These are phyloP conservation scores for Sinelater perroti DNA, from an alignment of 2,888 invertebrate species.

Conservation along the genomic window DNA sequence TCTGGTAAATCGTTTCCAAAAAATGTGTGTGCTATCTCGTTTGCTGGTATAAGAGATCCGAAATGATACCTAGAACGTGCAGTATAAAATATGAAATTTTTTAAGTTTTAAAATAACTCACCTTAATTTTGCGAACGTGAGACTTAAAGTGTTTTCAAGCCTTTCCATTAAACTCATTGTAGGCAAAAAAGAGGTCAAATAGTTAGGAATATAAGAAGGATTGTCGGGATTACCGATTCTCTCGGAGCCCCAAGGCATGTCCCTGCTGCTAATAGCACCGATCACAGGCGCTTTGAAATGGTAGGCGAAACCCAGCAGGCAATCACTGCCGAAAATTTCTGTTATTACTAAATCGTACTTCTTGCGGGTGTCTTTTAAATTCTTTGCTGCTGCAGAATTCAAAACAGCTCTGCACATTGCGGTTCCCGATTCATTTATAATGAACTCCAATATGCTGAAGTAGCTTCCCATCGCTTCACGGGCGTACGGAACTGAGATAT, in stretches of 20 bases:
- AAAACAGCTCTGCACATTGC: constrained; percentile 48
- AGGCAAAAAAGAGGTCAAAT: constrained; percentile 63
- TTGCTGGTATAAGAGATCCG: not conserved
- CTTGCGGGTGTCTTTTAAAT: constrained; percentile 40
- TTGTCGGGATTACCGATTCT: constrained; percentile 66
- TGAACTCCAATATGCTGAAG: constrained; percentile 14
- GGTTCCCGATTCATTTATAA: constrained; percentile 35
- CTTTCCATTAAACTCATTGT: constrained; percentile 65
- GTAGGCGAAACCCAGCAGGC: constrained; percentile 67
- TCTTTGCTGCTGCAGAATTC: constrained; percentile 41
- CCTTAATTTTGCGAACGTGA: constrained; percentile 13
- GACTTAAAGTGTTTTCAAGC: constrained; percentile 60
- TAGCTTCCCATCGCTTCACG: not conserved
- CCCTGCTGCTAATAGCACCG: constrained; percentile 63
- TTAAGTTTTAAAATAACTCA: not conserved
- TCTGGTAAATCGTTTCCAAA: constrained; percentile 63
- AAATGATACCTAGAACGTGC: constrained; percentile 1
- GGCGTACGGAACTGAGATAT: constrained; percentile 30
- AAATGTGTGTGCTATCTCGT: constrained; percentile 58
- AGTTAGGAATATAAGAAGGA: constrained; percentile 66
- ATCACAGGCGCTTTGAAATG: constrained; percentile 66
- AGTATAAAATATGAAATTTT: constrained; percentile 1
- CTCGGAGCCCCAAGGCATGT: constrained; percentile 66
- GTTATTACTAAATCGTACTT: constrained; percentile 69
- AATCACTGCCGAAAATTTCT: constrained; percentile 69